Percentiles rank a stretch among this genome's conserved stretches.
Evolutionary conservation across 2,113 vertebrate species (phyloP).

Genomic region (Cygnus buccinator): DNA sequence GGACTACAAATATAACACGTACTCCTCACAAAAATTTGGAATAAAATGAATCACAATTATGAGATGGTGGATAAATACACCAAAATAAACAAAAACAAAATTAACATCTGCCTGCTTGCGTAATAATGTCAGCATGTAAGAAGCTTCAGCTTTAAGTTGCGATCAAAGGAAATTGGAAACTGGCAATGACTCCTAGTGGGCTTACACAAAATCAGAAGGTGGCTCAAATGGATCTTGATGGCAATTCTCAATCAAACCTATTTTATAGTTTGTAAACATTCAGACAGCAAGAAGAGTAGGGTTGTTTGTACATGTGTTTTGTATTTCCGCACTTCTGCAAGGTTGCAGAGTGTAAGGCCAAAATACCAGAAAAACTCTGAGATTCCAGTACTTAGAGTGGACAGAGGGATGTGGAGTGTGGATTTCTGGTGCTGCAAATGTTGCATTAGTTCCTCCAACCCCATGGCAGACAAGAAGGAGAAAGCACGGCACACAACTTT

Average conservation of each 20-base stretch:
- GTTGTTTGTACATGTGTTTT: neutral
- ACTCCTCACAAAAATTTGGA: neutral
- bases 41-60: neutral
- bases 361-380: neutral
- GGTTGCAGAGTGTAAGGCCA: neutral
- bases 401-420: neutral
- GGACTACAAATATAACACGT: neutral
- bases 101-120: neutral
- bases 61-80: neutral
- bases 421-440: neutral
- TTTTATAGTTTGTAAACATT: neutral
- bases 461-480: fast-evolving
- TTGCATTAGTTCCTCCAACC: neutral
- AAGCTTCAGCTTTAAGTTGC: neutral
- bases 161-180: neutral
- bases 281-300: neutral
- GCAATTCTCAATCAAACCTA: neutral
- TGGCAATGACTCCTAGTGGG: neutral
- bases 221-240: neutral
- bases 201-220: neutral
- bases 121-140: neutral
- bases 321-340: neutral
- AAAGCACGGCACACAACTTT: fast-evolving
- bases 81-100: neutral
- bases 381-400: neutral